Conservation (phyloP, 2,113 vertebrate species). For the Chrysemys picta region DNA sequence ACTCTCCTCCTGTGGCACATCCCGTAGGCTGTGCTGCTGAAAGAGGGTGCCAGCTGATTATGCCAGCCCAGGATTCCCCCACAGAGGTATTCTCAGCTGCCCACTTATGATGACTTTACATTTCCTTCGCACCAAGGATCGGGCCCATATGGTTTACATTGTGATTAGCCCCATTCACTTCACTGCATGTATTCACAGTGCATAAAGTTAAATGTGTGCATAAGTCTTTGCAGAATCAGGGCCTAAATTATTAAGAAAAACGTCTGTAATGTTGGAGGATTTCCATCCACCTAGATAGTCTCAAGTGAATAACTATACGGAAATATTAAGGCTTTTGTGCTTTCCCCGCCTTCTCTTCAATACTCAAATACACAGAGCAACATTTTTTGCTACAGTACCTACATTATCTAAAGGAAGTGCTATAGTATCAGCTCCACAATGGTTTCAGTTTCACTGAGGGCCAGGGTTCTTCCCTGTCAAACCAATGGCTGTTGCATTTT, state of each 20-base stretch:
- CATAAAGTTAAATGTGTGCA: background rate
- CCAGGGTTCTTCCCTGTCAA: background rate
- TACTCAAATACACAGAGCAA: background rate
- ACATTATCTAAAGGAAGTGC: background rate
- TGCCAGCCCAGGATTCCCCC: background rate
- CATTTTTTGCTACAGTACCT: background rate
- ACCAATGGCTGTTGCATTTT: background rate
- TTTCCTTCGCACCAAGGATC: background rate
- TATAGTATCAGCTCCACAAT: background rate
- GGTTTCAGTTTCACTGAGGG: background rate
- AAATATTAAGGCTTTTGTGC: background rate
- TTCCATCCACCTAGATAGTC: background rate
- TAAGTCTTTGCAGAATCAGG: background rate
- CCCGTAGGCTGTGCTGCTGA: background rate
- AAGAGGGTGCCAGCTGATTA: background rate
- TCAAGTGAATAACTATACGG: background rate
- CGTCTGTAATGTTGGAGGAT: rapidly evolving
- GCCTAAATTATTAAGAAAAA: background rate
- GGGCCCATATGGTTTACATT: background rate
- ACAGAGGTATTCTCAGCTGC: background rate
- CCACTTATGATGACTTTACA: background rate
- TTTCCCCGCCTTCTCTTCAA: background rate
- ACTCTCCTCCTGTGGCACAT: background rate
- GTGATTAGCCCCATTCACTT: background rate
- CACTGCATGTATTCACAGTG: background rate